Evolutionary conservation across 1,140 invertebrate genomes (phyloP), one percentile per base, ranked within the genome.

Genomic region (Eufriesea mexicana): DNA sequence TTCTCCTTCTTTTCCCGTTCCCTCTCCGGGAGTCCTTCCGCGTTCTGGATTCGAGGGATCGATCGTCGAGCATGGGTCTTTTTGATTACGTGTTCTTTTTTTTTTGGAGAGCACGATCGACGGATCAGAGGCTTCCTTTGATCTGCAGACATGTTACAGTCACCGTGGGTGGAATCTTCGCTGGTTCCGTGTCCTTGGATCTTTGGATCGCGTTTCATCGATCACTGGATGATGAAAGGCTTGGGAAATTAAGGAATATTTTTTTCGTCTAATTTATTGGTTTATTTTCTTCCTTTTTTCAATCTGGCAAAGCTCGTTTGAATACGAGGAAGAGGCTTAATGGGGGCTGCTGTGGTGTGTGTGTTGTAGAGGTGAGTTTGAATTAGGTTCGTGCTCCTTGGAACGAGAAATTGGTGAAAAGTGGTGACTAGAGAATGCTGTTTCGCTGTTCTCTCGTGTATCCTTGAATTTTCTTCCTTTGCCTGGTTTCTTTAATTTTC

Each of bases 21-120:
- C 8, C 9, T 16, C 25, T 62, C 9, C n/a, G 25, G 25, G 16
- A 25, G 42, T 54, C 7, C 4, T 12, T 25, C 18, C 20, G 16
- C 14, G 9, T 67, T 66, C 83, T 23, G 16, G 47, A 74, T 67
- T 54, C 70, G 25, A 55, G 54, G 35, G 28, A 42, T 62, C 61
- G 28, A 76, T 64, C 47, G 74, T 49, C 42, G n/a, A 9, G 25
- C 1, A 8, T 10, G 5, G 18, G 2, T 28, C 55, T n/a, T n/a
- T 55, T 55, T n/a, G 18, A n/a, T 55, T 55, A 55, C 12, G 14
- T 5, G 12, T 14, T 68, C 10, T 72, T 54, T 9, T 35, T 35
- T 10, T 35, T 16, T n/a, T 57, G 45, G 45, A 20, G 35, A 0
- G 35, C 14, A 25, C 42, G 20, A 74, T 47, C 55, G n/a, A 42